These are phyloP conservation scores for Caenorhabditis inopinata DNA, from an alignment of 1,140 invertebrate genomes.

Conservation along the genomic window DNA sequence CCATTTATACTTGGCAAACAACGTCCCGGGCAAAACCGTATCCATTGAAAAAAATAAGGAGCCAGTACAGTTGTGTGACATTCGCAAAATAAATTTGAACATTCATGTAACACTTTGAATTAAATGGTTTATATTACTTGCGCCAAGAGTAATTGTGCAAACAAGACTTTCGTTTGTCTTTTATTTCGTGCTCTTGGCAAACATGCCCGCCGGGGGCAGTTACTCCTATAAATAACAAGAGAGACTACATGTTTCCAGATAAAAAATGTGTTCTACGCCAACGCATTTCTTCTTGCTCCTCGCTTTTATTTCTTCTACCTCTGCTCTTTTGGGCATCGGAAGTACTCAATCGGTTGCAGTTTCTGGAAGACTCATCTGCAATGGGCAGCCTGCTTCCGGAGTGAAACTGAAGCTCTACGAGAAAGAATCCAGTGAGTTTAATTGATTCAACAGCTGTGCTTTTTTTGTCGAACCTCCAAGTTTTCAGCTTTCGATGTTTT, in stretches of 20 bases:
- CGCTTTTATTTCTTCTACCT: constrained; percentile 2
- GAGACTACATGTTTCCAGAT: neutral
- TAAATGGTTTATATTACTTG: constrained; percentile 27
- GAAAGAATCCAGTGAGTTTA: constrained; percentile 46
- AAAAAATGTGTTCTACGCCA: neutral
- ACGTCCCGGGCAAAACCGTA: no score
- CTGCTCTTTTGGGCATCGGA: constrained; percentile 37
- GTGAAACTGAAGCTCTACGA: constrained; percentile 64
- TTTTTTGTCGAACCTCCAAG: no score
- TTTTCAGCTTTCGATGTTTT: constrained; percentile 57
- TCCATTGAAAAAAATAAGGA: constrained; percentile 19
- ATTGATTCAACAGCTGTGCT: neutral
- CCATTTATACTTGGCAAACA: no score
- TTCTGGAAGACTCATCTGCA: constrained; percentile 54
- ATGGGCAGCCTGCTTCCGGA: constrained; percentile 54
- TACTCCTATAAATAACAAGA: neutral
- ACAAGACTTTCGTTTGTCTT: neutral
- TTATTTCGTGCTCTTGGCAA: neutral
- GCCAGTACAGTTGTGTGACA: constrained; percentile 6
- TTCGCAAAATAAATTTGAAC: neutral
- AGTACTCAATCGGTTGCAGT: constrained; percentile 56
- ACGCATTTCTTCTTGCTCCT: constrained; percentile 25
- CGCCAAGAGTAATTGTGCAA: constrained; percentile 21
- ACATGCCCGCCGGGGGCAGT: neutral
- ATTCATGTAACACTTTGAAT: constrained; percentile 6